Evolutionary conservation across 64 coral and sea anemone species (phyloP).

Genomic region (Dendronephthya gigantea): DNA sequence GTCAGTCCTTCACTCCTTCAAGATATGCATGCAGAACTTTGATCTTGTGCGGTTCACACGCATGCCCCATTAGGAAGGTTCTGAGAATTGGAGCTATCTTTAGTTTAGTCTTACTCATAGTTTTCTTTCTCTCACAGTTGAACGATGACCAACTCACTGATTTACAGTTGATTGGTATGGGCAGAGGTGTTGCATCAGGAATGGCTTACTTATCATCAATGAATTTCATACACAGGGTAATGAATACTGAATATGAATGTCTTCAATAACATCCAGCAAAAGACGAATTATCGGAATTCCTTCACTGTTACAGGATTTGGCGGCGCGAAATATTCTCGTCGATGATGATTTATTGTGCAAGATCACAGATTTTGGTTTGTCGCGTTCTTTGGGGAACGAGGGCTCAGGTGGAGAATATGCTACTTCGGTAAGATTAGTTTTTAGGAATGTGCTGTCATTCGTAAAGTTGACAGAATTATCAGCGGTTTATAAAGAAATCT

Average conservation of each 20-base stretch:
- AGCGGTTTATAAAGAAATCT: too few relatives aligned
- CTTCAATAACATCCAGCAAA: too few relatives aligned
- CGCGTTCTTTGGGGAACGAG: conserved; percentile 48
- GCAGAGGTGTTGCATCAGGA: conserved; percentile 74
- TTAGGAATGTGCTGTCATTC: too few relatives aligned
- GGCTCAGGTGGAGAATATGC: not conserved
- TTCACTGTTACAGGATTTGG: conserved; percentile 55
- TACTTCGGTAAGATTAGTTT: not conserved
- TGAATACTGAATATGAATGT: not conserved
- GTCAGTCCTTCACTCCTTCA: too few relatives aligned
- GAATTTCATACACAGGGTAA: conserved; percentile 85
- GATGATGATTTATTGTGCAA: conserved; percentile 64
- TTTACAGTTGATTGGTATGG: conserved; percentile 77
- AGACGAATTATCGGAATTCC: not conserved
- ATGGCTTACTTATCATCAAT: conserved; percentile 80
- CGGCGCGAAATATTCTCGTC: conserved; percentile 77
- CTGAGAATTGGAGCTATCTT: not conserved
- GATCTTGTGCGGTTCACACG: too few relatives aligned
- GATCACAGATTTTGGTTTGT: conserved; percentile 80
- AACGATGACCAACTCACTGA: conserved; percentile 63
- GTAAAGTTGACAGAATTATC: too few relatives aligned
- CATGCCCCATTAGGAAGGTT: too few relatives aligned
- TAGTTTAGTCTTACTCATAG: not conserved
- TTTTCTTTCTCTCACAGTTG: conserved; percentile 21
- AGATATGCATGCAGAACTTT: too few relatives aligned